These are phyloP conservation scores for Iselma pallidipennis DNA, from an alignment of 2,888 invertebrate genomes.

Conservation along the genomic window DNA sequence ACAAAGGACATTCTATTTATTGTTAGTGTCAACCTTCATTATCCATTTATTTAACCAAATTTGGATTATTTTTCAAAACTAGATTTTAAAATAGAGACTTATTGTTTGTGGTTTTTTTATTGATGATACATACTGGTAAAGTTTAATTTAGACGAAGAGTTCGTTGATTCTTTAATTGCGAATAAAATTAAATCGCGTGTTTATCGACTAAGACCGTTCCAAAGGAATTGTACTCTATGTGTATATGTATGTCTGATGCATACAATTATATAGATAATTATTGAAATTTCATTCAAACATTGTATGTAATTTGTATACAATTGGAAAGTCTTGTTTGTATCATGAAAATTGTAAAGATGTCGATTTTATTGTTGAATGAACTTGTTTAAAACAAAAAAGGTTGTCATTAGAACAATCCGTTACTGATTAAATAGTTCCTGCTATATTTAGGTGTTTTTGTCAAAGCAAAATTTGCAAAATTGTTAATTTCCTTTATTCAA, in stretches of 20 bases:
- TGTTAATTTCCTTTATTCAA: not conserved
- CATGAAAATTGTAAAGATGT: no score
- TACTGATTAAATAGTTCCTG: not conserved
- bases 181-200: conserved; percentile 7
- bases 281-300: not conserved
- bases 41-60: not conserved
- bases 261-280: not conserved
- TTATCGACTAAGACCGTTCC: not conserved
- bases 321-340: no score
- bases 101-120: not conserved
- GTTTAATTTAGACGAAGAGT: not conserved
- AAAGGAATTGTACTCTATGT: not conserved
- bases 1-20: not conserved
- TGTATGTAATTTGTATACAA: not conserved
- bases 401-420: not conserved
- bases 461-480: not conserved
- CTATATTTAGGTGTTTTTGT: not conserved
- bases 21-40: not conserved
- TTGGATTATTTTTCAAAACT: not conserved
- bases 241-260: not conserved
- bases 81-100: not conserved
- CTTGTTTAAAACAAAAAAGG: not conserved
- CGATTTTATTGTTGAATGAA: not conserved
- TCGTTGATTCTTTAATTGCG: conserved; percentile 10
- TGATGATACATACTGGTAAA: no score